Evolutionary conservation across 2,888 invertebrate genomes (phyloP).

Genomic region (Sminthurides aquaticus): DNA sequence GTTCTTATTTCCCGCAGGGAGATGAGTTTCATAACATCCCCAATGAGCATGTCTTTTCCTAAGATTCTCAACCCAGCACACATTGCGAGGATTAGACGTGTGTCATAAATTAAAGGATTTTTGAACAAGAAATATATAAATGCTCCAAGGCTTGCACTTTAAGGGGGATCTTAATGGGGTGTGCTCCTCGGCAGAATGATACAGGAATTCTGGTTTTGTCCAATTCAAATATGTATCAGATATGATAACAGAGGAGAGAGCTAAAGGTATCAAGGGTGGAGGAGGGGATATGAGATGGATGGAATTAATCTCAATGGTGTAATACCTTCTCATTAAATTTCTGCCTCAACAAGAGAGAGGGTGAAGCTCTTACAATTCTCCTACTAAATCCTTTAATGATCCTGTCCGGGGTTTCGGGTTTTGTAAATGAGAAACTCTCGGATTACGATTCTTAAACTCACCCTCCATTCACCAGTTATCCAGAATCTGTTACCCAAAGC

Average conservation of each 20-base stretch:
- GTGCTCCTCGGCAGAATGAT: neutral
- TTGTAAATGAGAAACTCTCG: neutral
- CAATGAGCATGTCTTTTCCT: no score
- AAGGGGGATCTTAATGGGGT: neutral
- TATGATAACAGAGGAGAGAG: neutral
- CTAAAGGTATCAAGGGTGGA: neutral
- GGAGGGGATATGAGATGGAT: neutral
- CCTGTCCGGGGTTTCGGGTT: neutral
- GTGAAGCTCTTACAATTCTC: neutral
- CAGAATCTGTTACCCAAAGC: neutral
- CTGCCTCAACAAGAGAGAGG: no score
- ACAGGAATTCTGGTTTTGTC: neutral
- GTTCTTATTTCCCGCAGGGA: no score
- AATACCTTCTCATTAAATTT: neutral
- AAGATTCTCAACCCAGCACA: no score
- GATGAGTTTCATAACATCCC: no score
- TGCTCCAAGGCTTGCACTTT: neutral
- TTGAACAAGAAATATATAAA: neutral
- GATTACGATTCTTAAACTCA: neutral
- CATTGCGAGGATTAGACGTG: no score
- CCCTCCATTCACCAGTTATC: no score
- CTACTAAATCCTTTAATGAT: neutral
- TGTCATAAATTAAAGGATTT: neutral
- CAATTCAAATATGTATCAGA: neutral
- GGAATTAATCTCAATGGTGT: neutral